Base-by-base conservation (phyloP, 2,797 vertebrate species). In the Catamblyrhynchus diadema region DNA sequence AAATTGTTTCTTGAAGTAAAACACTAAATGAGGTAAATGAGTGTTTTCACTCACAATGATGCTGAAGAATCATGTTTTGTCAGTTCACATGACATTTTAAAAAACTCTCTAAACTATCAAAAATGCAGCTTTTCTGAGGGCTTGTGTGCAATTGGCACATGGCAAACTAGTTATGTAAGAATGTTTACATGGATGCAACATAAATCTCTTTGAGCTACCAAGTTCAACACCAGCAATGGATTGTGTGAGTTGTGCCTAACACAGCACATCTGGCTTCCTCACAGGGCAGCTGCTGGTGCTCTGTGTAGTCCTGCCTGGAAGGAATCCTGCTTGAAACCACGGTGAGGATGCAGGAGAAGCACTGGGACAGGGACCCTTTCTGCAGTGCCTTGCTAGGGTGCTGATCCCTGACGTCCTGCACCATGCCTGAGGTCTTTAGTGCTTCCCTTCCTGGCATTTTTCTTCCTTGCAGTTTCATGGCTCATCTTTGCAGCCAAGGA, bases 1-100 rank as follows among this genome's bases (percentile, higher is more conserved):
- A 66, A 94, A 92, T 81, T 94, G 64, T 87, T 92, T 88, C 70
- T 87, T 88, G 33, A 95, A 91, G 74, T 78, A 69, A 90, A 94
- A 66, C 32, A 37, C 47, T 57, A 57, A 89, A 67, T 78, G 86
- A 83, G 62, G 54, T 94, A 95, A 83, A 87, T 86, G 50, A 80
- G 50, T 78, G 47, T 86, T 95, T 94, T 79, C 25, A 48, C 23
- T 86, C 35, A 45, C 2, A 2, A 5, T 27, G 27, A 11, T 64
- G 54, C 75, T 93, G 44, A 74, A 91, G 78, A 53, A 85, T 90
- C 3, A 0, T 7, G 2, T 80, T 83, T 87, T 92, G 18, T 67
- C 8, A 3, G 74, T 50, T 90, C 42, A 81, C 15, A 0, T 35
- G 39, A n/a, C 32, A 27, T 69, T 47, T 0, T 30, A 73, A 59